Evolutionary conservation across 2,888 invertebrate species (phyloP), one percentile per base, ranked within the genome.

Genomic region (Heteropelma amictum): DNA sequence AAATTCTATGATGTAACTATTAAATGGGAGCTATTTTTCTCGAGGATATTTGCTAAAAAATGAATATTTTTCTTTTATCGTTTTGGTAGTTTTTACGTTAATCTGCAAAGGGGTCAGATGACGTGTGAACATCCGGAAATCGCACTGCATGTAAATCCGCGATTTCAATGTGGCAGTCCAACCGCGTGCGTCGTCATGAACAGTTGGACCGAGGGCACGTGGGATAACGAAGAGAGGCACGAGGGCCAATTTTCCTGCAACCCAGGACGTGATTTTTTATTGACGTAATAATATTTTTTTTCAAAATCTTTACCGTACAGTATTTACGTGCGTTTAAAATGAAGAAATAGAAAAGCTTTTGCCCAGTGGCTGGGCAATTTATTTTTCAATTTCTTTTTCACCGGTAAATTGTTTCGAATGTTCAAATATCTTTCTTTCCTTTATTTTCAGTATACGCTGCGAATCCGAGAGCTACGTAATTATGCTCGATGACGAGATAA

Each of bases 41-140:
- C n/a, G n/a, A n/a, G n/a, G n/a, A n/a, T n/a, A n/a, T n/a, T n/a
- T n/a, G n/a, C n/a, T n/a, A n/a, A n/a, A n/a, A n/a, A 12, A 2
- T 14, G 12, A 4, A 5, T 38, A 14, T 35, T 38, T 38, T n/a
- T n/a, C n/a, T n/a, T 4, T 0, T 14, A 0, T 14, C 14, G 4
- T 45, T 19, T 14, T 79, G 80, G 7, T 64, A 89, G 89, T 58
- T 95, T 95, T 88, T 92, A 92, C 75, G 90, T 96, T 40, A 96
- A 96, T 89, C 90, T 96, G 72, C 93, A 94, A 89, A 92, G 93
- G 80, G 91, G 90, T 1, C 89, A 91, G 58, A 90, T 92, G 78
- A 91, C 93, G 77, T 95, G 94, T 93, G 95, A 95, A 14, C 93
- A 93, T 87, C 93, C 95, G n/a, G 90, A 91, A 80, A 92, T 96